A percentile compares a stretch with the other conserved stretches of the same genome.
phyloP scores from a whole-genome alignment of 2,113 vertebrate genomes.

The Carassius auratus region DNA sequence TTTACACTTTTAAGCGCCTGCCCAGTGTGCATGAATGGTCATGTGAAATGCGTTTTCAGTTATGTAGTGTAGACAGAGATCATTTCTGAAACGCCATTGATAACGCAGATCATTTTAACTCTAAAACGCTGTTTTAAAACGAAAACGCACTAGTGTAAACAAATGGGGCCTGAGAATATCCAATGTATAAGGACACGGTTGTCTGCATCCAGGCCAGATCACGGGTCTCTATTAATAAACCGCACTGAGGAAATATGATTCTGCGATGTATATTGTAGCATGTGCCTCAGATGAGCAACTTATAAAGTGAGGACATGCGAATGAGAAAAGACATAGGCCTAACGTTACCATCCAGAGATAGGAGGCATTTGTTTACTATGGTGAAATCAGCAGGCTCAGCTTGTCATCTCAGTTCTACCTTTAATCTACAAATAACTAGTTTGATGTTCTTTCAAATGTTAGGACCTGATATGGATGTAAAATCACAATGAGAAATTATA shows the following conservation, averaged over 20 bases:
- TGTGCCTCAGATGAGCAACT: neutral
- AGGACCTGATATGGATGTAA: neutral
- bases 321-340: neutral
- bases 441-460: neutral
- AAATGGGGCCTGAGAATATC: neutral
- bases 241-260: neutral
- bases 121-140: no score
- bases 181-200: conserved; percentile 16
- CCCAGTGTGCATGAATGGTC: no score
- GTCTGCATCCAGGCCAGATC: neutral
- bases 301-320: no score
- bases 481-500: neutral
- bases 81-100: no score
- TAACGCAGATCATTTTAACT: no score
- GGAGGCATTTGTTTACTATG: neutral
- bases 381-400: neutral
- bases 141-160: no score
- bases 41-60: no score
- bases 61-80: no score
- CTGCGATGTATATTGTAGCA: neutral
- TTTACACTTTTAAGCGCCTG: no score
- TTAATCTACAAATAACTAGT: neutral
- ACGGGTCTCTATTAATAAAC: conserved; percentile 14
- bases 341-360: neutral
- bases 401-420: neutral